Conservation (phyloP, 2,797 vertebrate genomes). For the Danio kyathit region DNA sequence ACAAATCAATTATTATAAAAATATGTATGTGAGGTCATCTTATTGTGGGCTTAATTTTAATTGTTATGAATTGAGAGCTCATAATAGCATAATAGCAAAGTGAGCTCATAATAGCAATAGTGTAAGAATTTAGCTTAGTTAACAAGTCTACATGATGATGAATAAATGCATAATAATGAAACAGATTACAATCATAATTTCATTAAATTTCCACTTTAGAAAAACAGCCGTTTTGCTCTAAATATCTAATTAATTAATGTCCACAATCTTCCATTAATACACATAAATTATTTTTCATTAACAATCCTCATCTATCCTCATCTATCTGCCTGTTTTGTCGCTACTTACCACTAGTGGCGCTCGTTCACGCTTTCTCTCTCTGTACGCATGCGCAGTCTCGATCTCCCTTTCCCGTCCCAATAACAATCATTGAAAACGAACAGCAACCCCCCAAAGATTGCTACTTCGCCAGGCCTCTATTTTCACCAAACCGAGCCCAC, state of each 20-base stretch:
- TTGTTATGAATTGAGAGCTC: background rate
- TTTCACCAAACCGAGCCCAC: slow-evolving; percentile 31
- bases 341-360: background rate
- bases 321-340: background rate
- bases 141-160: background rate
- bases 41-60: background rate
- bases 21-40: background rate
- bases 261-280: background rate
- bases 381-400: slow-evolving; percentile 36
- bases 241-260: background rate
- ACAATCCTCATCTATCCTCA: no score
- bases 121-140: background rate
- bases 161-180: background rate
- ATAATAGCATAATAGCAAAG: background rate
- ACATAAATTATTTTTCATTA: background rate
- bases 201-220: background rate
- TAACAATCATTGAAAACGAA: slow-evolving; percentile 44
- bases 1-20: background rate
- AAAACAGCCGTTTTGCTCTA: background rate
- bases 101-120: background rate
- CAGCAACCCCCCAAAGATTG: slow-evolving; percentile 12
- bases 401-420: slow-evolving; percentile 10
- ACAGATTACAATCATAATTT: background rate
- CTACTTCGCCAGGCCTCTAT: slow-evolving; percentile 6
- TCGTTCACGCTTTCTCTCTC: rapidly evolving